Conservation (phyloP, 1,140 invertebrate genomes). For the Neodiprion virginianus region DNA sequence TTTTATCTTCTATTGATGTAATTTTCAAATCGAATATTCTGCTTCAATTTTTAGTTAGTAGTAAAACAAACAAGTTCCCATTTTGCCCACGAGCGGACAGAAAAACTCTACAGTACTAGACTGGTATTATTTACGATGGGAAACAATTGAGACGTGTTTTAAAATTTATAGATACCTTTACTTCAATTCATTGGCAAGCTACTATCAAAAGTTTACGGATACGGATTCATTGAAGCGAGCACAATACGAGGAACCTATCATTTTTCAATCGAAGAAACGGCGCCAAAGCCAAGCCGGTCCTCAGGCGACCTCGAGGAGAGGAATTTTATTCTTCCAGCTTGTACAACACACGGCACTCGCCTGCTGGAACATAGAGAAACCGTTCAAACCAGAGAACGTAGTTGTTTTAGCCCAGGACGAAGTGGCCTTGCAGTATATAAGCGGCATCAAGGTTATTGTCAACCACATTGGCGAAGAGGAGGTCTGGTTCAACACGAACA, state of each 20-base stretch:
- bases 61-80: not conserved
- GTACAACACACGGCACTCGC: constrained; percentile 71
- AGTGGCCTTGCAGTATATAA: constrained; percentile 70
- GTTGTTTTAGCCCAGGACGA: constrained; percentile 66
- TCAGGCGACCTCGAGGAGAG: constrained; percentile 58
- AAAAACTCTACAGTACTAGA: too few relatives aligned
- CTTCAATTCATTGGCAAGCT: constrained; percentile 61
- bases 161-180: constrained; percentile 56
- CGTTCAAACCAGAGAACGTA: constrained; percentile 65
- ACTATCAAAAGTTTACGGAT: constrained; percentile 51
- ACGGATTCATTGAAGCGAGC: constrained; percentile 50
- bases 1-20: not conserved
- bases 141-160: not conserved
- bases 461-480: constrained; percentile 52
- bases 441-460: constrained; percentile 60
- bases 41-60: not conserved
- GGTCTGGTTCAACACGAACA: constrained; percentile 59
- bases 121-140: not conserved
- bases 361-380: constrained; percentile 76
- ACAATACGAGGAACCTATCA: constrained; percentile 43
- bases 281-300: constrained; percentile 57
- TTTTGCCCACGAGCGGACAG: too few relatives aligned
- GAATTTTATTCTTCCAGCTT: constrained; percentile 73
- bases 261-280: constrained; percentile 54
- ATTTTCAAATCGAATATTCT: not conserved